Conservation (phyloP, 1,140 invertebrate species). For the Drosophila kepulauana region DNA sequence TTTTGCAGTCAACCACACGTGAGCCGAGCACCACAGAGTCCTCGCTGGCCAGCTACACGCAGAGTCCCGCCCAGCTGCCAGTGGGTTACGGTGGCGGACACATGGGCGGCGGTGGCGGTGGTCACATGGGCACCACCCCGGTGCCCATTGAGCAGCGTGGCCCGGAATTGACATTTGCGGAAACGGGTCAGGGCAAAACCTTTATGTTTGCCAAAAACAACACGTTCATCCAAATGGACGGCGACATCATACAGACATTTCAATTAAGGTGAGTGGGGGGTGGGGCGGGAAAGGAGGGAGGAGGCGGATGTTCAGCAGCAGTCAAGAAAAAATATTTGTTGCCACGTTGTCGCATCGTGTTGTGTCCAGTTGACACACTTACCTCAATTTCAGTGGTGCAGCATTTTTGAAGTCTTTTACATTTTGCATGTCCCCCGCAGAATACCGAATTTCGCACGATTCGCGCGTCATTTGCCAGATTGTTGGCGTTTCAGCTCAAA, state of each 20-base stretch:
- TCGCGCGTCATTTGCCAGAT: conserved; percentile 67
- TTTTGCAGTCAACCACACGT: conserved; percentile 86
- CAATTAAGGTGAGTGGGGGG: conserved; percentile 90
- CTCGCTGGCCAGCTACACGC: conserved; percentile 82
- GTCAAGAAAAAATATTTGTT: neutral
- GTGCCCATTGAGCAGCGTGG: conserved; percentile 90
- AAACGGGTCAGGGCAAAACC: conserved; percentile 91
- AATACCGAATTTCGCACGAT: neutral
- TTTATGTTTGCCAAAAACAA: conserved; percentile 95
- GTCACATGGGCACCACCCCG: conserved; percentile 82
- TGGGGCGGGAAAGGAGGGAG: neutral
- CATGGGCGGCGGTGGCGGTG: conserved; percentile 52
- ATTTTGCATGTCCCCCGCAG: conserved; percentile 51
- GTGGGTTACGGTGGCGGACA: conserved; percentile 42
- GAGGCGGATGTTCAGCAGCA: neutral
- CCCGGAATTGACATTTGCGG: conserved; percentile 91
- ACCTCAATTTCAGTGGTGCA: conserved; percentile 49
- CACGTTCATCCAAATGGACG: conserved; percentile 94
- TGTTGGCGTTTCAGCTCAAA: conserved; percentile 58
- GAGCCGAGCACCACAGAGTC: conserved; percentile 85
- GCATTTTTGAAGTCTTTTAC: conserved; percentile 55
- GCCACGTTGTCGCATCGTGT: too few relatives aligned
- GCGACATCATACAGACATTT: conserved; percentile 93
- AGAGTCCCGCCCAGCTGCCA: conserved; percentile 55
- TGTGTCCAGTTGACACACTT: conserved; percentile 32